Evolutionary conservation across 2,113 vertebrate genomes (phyloP), one percentile per base, ranked within the genome.

Genomic region (Octodon degus): DNA sequence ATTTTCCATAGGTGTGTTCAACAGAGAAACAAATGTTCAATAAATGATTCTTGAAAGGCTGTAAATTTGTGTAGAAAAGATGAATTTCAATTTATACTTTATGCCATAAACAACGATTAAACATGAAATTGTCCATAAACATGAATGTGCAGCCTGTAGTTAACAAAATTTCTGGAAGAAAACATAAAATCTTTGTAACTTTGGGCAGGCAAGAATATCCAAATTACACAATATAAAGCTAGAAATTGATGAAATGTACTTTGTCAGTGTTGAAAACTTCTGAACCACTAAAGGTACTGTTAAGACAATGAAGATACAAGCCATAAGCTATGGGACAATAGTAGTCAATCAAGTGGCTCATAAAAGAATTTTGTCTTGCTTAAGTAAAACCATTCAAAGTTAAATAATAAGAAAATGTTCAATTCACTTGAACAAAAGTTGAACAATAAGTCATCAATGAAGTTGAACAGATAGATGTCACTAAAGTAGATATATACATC

Each of bases 381-480:
- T 82, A 37, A 67, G 37, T 30, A 89, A 43, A 16, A 85, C 19
- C 25, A 67, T 11, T 65, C 17, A 67, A 85, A 84, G 72, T 79
- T 55, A 11, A 55, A 81, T 43, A 76, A 77, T 85, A 79, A 37
- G 53, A 76, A 94, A 86, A 67, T 77, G 40, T 92, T 50, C 1
- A 72, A 32, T 85, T 40, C n/a, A 68, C 17, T 58, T 55, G 20
- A 58, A 93, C 93, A 95, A 76, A 93, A 70, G 74, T 85, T 92
- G 53, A 70, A 70, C 7, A 68, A 32, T 76, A 20, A 11, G 22
- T 92, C 25, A 83, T 58, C 17, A 58, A 58, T 17, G 55, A 58
- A 70, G 74, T 85, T 92, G 60, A 77, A 63, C 7, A 68, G 43
- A 37, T 76, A 58, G 55, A 25, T 22, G 47, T 91, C 22, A 80